phyloP scores from a whole-genome alignment of 1,140 invertebrate genomes.

The Rhopalosiphum padi region DNA sequence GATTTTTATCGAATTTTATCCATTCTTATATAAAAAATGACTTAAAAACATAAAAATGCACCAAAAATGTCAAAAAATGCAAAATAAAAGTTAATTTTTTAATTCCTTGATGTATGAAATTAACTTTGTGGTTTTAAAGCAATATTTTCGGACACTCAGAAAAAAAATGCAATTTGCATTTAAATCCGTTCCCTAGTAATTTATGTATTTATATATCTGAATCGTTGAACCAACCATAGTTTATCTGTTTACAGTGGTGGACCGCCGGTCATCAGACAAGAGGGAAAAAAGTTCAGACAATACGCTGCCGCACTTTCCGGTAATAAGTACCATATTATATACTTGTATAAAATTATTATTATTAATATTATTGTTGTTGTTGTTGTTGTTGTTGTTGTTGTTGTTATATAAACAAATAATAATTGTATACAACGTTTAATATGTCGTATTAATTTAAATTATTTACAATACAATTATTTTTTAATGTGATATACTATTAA shows the following conservation, averaged over 20 bases:
- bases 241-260: slow-evolving; percentile 54
- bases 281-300: slow-evolving; percentile 60
- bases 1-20: too few species aligned
- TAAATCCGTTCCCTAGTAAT: too few species aligned
- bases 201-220: slow-evolving; percentile 58
- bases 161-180: too few species aligned
- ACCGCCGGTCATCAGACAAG: slow-evolving; percentile 50
- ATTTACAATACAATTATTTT: not conserved
- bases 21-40: too few species aligned
- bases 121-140: too few species aligned
- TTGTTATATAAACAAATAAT: not conserved
- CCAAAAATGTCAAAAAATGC: too few species aligned
- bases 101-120: too few species aligned
- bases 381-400: not conserved
- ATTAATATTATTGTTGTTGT: not conserved
- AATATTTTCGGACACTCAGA: too few species aligned
- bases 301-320: slow-evolving; percentile 58
- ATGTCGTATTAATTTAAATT: not conserved
- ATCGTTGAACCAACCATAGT: slow-evolving; percentile 60
- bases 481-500: too few species aligned
- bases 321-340: not conserved
- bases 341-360: not conserved
- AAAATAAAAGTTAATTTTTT: too few species aligned
- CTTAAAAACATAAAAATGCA: too few species aligned
- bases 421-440: too few species aligned